Evolutionary conservation across 1,140 invertebrate species (phyloP), one percentile per base, ranked within the genome.

Genomic region (Uloborus diversus): DNA sequence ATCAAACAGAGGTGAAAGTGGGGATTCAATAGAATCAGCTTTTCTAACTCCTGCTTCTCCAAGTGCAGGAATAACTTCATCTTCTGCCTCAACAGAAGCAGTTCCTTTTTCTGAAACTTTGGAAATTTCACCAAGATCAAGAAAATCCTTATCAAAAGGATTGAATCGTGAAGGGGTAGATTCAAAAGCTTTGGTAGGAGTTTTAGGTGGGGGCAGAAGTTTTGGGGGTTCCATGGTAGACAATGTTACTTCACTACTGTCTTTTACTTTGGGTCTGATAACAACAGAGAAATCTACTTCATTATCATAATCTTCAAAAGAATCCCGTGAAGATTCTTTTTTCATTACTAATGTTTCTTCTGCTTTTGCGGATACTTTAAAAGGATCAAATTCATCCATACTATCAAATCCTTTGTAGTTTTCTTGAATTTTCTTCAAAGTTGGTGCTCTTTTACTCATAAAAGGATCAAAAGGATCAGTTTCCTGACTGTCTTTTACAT

Each of bases 401-500:
- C 61, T 75, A 20, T 68, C 82, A 82, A 83, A 83, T 27, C 64
- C 82, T 53, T 69, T 65, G 33, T 27, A 23, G 13, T 78, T 62
- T 56, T 82, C 78, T 73, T 70, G 62, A 42, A 75, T 42, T 75
- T 69, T 65, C 32, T 57, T 49, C 37, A 73, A 37, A 11, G 62
- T 81, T 79, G 64, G 68, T 42, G 79, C 68, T 30, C 49, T 42
- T 35, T 81, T 80, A 47, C 79, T 73, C 61, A 96, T 86, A 87
- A 96, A 96, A 2, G 93, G 90, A 85, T 97, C 95, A 84, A 94
- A 94, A 35, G 89, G 90, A 62, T 93, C 93, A n/a, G 90, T 89
- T 25, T 79, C 82, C 32, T 86, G 86, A 78, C 25, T 79, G 32
- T 81, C 82, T 59, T 51, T 76, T 3, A 79, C 81, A 57, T 35